Percentiles rank a stretch among this genome's conserved stretches.
Evolutionary conservation across 1,140 invertebrate species (phyloP).

Genomic region (Acromyrmex charruanus): DNA sequence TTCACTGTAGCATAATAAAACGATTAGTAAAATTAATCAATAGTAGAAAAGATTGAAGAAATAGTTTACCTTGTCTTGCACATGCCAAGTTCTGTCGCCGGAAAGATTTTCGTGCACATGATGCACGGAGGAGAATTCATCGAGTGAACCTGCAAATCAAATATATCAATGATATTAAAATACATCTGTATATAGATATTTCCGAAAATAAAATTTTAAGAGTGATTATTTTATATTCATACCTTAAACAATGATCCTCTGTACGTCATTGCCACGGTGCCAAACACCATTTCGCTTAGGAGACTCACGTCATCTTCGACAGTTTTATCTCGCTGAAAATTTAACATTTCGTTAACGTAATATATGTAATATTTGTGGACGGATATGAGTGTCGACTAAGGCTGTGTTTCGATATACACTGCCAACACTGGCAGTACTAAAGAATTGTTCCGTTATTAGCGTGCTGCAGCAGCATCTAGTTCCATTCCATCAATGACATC

Average conservation of each 20-base stretch:
- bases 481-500: too few relatives aligned
- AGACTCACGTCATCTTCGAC: conserved; percentile 90
- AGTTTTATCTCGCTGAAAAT: conserved; percentile 76
- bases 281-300: conserved; percentile 96
- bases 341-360: conserved; percentile 4
- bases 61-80: conserved; percentile 81
- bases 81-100: conserved; percentile 85
- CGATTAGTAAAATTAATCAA: conserved; percentile 22
- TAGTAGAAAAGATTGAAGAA: conserved; percentile 14
- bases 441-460: too few relatives aligned
- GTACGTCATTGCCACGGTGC: conserved; percentile 94
- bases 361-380: neutral
- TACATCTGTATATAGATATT: neutral
- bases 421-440: too few relatives aligned
- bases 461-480: too few relatives aligned
- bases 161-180: neutral
- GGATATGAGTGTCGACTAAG: neutral
- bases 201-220: neutral
- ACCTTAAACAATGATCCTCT: conserved; percentile 93
- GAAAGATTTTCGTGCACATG: conserved; percentile 92
- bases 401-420: too few relatives aligned
- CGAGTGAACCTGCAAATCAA: conserved; percentile 88
- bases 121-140: conserved; percentile 91
- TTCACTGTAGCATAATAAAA: conserved; percentile 74
- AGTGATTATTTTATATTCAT: conserved; percentile 64